Evolutionary conservation across 2,113 vertebrate species (phyloP), one percentile per base, ranked within the genome.

Genomic region (Rallus limicola): DNA sequence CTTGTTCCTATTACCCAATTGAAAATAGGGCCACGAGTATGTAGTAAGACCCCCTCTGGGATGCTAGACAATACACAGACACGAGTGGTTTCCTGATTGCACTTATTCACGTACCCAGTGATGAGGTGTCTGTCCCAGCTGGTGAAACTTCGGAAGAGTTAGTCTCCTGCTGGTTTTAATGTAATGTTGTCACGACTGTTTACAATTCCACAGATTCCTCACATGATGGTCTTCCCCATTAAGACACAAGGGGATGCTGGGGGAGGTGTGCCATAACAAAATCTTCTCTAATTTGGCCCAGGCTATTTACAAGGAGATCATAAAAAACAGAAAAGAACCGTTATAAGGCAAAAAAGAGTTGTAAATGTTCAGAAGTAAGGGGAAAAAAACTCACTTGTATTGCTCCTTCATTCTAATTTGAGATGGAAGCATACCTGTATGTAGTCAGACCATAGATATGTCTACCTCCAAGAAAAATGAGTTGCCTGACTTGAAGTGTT

Each of bases 21-120:
- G 53, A 83, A 90, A 87, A 94, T 60, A 62, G 21, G 34, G 10
- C 56, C 67, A 8, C n/a, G 19, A 63, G 18, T 68, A 56, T 34
- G 42, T 40, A 71, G 26, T 86, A 60, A 88, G 64, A 80, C 25
- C 23, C 33, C 59, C 68, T 90, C 28, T 86, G 82, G 83, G 71
- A 80, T 56, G 78, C 71, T 58, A 96, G 88, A 94, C 86, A 96
- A 94, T 93, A 93, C 93, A 90, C 81, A 97, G 91, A 87, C 83
- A 92, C 62, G 72, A 94, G 88, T 95, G 92, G 88, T 95, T 96
- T 96, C 95, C 96, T 96, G 82, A 68, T 90, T 83, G 81, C 71
- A 63, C 44, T 96, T 94, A 82, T 56, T 93, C 88, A 80, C 2
- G 0, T 92, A 90, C 36, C n/a, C 67, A 70, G 58, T 26, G 74